Base-by-base conservation (phyloP, 2,797 vertebrate species). In the Falco cherrug region DNA sequence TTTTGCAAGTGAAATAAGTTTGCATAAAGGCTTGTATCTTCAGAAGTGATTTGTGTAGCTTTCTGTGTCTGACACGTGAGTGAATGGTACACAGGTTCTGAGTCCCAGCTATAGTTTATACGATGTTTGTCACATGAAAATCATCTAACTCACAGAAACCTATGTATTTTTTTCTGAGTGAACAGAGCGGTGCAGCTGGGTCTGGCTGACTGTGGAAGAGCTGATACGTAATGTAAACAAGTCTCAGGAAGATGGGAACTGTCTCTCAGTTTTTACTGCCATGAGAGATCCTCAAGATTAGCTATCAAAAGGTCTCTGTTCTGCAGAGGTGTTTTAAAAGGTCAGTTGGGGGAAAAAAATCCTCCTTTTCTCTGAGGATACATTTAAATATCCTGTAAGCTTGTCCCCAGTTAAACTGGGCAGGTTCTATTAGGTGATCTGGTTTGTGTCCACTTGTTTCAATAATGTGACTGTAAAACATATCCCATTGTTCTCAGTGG, bases 1-100 rank as follows among this genome's bases (percentile, higher is more conserved):
- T 93, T 89, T 93, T 87, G 78, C 80, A 91, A 60, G 79, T 68
- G 22, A 33, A 64, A 29, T 90, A 95, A 93, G 74, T 81, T 57
- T 82, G 41, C 47, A 14, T 76, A 67, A 90, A 41, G 21, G 17
- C 35, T 96, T 54, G 75, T 24, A 75, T 93, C 51, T 70, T 93
- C 70, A 67, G 41, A 70, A 90, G 71, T 63, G 2, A 59, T n/a
- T 75, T 67, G 11, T 57, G 35, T 60, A 67, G 76, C 59, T 88
- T 88, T 79, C 57, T 22, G 0, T 90, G 33, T 29, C 33, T 71
- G 53, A 71, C 54, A 43, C 79, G 80, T 51, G 28, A 71, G 1
- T 47, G n/a, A 31, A 79, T 87, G 10, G 87, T 92, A 54, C 6
- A 6, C 86, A 54, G 33, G 70, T 89, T 71, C 81, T 24, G n/a